These are phyloP conservation scores for Psilanteris sp. DNA, from an alignment of 1,140 invertebrate species.

Conservation along the genomic window DNA sequence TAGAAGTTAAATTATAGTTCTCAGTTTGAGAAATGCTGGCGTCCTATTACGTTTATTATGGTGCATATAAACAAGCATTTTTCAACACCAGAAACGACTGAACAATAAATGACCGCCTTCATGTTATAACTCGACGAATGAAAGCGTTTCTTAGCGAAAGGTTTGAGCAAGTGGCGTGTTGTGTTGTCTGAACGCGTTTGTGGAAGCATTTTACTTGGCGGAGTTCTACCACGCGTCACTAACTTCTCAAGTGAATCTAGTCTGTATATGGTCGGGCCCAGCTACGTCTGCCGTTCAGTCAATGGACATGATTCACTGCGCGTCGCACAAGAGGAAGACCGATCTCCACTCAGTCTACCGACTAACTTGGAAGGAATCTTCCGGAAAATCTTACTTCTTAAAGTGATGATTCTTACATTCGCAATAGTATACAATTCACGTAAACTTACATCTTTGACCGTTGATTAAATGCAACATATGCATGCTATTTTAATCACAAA, in stretches of 20 bases:
- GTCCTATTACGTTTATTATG: too few species aligned
- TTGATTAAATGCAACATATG: too few species aligned
- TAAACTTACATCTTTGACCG: too few species aligned
- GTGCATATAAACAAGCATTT: background rate
- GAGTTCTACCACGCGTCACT: conserved; percentile 59
- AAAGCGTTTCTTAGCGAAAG: conserved; percentile 53
- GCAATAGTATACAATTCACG: too few species aligned
- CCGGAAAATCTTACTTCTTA: too few species aligned
- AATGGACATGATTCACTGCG: conserved; percentile 73
- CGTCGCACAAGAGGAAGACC: conserved; percentile 48
- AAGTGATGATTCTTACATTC: too few species aligned
- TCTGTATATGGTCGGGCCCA: conserved; percentile 73
- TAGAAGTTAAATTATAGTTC: too few species aligned
- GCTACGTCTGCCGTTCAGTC: conserved; percentile 69
- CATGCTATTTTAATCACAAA: too few species aligned
- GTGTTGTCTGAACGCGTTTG: conserved; percentile 35
- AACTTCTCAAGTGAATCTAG: conserved; percentile 71
- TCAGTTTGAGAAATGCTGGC: too few species aligned
- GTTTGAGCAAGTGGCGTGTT: conserved; percentile 55
- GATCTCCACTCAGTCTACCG: conserved; percentile 13
- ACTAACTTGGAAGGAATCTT: too few species aligned
- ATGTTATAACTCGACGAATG: conserved; percentile 60
- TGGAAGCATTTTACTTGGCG: conserved; percentile 29
- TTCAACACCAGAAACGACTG: conserved; percentile 12
- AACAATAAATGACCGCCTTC: conserved; percentile 55